These are phyloP conservation scores for Clistopyga incitator DNA, from an alignment of 2,888 invertebrate species.

Conservation along the genomic window DNA sequence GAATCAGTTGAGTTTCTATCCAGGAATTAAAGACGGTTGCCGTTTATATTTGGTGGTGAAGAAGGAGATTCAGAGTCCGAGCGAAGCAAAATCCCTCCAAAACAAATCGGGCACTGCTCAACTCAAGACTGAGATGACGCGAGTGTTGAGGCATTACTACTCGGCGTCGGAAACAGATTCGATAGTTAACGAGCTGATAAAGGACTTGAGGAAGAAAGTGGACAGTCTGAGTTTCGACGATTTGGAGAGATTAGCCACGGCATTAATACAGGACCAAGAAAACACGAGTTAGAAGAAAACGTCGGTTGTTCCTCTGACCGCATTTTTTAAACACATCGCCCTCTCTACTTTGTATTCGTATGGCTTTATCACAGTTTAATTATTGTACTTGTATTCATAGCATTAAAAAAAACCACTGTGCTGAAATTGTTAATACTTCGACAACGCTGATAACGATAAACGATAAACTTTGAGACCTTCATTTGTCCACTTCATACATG, in stretches of 20 bases:
- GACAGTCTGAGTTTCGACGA: constrained; percentile 87
- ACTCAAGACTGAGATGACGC: constrained; percentile 86
- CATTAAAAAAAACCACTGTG: neutral
- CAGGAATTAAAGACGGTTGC: constrained; percentile 90
- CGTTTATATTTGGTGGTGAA: constrained; percentile 90
- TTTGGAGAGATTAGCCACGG: constrained; percentile 87
- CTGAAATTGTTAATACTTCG: neutral
- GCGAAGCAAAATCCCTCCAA: constrained; percentile 70
- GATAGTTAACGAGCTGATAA: constrained; percentile 87
- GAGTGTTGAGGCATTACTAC: constrained; percentile 87
- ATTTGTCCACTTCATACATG: too few species aligned
- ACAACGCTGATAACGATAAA: neutral
- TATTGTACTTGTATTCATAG: constrained; percentile 2
- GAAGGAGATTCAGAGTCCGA: constrained; percentile 85
- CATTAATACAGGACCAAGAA: constrained; percentile 89
- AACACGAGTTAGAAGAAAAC: constrained; percentile 84
- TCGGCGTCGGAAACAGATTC: constrained; percentile 88
- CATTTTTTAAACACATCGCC: neutral
- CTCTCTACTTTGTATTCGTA: constrained; percentile 9
- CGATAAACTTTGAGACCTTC: neutral
- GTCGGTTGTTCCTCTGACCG: neutral
- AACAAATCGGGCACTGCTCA: constrained; percentile 81
- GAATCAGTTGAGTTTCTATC: constrained; percentile 89
- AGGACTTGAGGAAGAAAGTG: constrained; percentile 85
- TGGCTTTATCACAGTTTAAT: neutral